Evolutionary conservation across 2,888 invertebrate genomes (phyloP).

Genomic region (Seira musarum): DNA sequence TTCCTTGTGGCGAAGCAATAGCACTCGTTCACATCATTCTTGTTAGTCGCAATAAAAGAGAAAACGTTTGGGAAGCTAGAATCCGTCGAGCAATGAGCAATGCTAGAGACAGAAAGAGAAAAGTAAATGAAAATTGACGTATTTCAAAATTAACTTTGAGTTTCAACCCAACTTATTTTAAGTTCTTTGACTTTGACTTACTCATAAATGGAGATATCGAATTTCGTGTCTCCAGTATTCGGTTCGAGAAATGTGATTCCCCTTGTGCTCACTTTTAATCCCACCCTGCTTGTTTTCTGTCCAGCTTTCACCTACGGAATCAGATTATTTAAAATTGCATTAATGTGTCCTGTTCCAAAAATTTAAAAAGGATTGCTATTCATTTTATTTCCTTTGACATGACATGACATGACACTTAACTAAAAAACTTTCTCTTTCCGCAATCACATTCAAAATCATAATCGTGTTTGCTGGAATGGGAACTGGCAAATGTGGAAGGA

Average conservation of each 20-base stretch:
- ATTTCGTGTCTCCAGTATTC: conserved; percentile 80
- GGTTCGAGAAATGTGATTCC: conserved; percentile 85
- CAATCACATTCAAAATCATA: too few species aligned
- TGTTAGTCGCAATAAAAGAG: conserved; percentile 84
- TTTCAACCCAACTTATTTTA: background rate
- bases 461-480: too few species aligned
- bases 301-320: conserved; percentile 77
- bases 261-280: conserved; percentile 81
- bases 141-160: too few species aligned
- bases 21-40: conserved; percentile 85
- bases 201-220: conserved; percentile 90
- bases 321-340: too few species aligned
- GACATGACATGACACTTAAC: too few species aligned
- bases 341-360: too few species aligned
- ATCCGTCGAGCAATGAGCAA: conserved; percentile 93
- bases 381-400: too few species aligned
- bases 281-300: conserved; percentile 78
- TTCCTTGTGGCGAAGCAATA: conserved; percentile 90
- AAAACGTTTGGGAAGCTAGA: conserved; percentile 88
- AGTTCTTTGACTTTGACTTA: conserved; percentile 71
- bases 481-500: too few species aligned
- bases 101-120: conserved; percentile 76
- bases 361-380: too few species aligned
- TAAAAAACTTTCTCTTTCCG: too few species aligned
- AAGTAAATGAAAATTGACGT: too few species aligned